Conservation (phyloP, 2,888 invertebrate species). For the Didymodactylos carnosus region DNA sequence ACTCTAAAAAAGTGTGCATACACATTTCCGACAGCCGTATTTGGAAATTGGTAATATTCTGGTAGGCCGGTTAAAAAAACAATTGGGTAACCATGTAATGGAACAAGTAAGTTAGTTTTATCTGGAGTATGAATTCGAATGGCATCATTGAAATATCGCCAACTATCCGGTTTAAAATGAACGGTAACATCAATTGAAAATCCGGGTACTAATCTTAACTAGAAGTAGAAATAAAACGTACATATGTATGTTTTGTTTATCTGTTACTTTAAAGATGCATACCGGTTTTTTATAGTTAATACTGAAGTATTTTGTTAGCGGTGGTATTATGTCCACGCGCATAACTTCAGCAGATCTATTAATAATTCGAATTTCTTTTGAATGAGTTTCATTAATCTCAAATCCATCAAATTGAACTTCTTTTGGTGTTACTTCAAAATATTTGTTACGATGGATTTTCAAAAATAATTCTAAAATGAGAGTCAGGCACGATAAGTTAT, state of each 20-base stretch:
- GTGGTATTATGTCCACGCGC: conserved; percentile 31
- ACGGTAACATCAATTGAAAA: conserved; percentile 27
- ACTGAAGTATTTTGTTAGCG: conserved; percentile 30
- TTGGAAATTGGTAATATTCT: conserved; percentile 23
- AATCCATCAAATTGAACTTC: conserved; percentile 31
- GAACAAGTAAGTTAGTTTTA: conserved; percentile 19
- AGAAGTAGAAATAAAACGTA: conserved; percentile 5
- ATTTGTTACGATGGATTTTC: conserved; percentile 26
- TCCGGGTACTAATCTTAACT: conserved; percentile 31
- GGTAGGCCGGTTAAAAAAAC: conserved; percentile 28
- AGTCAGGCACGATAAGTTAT: conserved; percentile 12
- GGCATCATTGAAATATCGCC: conserved; percentile 33
- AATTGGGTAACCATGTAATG: conserved; percentile 33
- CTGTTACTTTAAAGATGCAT: too few species aligned
- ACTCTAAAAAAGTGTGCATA: neutral
- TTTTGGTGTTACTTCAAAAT: conserved; percentile 27
- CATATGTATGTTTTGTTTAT: neutral
- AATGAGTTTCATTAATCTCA: conserved; percentile 24
- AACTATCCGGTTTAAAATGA: conserved; percentile 32
- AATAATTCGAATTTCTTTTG: conserved; percentile 22
- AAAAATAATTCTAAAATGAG: conserved; percentile 26
- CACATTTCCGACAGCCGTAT: conserved; percentile 17
- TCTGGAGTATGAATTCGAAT: conserved; percentile 30
- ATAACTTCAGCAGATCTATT: conserved; percentile 31
- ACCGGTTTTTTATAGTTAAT: conserved; percentile 31